Percentiles rank a stretch among this genome's conserved stretches.
Evolutionary conservation across 2,888 invertebrate genomes (phyloP).

Genomic region (Tipula confusa): DNA sequence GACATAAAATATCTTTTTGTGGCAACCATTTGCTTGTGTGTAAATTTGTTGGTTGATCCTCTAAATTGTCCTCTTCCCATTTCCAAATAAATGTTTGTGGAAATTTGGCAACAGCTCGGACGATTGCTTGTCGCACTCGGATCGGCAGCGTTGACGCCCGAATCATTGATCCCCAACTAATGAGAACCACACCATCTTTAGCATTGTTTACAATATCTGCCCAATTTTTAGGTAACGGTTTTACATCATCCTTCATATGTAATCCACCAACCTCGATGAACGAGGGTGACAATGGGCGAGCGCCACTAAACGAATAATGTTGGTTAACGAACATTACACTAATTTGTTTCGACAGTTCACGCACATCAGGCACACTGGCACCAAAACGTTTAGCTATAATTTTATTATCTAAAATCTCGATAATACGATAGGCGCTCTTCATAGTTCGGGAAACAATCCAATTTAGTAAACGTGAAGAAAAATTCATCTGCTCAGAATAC

Average conservation of each 20-base stretch:
- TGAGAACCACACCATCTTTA: conserved; percentile 63
- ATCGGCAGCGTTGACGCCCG: conserved; percentile 60
- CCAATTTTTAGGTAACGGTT: conserved; percentile 32
- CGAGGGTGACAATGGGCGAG: conserved; percentile 55
- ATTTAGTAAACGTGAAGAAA: conserved; percentile 53
- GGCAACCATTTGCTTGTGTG: conserved; percentile 61
- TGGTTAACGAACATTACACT: conserved; percentile 60
- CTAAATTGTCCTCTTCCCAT: conserved; percentile 59
- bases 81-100: conserved; percentile 73
- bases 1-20: conserved; percentile 72
- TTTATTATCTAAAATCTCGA: conserved; percentile 38
- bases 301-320: conserved; percentile 58
- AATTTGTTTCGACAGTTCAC: conserved; percentile 53
- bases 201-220: conserved; percentile 43
- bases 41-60: conserved; percentile 54
- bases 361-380: conserved; percentile 51
- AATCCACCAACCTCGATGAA: conserved; percentile 62
- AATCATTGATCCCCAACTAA: conserved; percentile 73
- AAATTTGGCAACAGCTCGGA: conserved; percentile 58
- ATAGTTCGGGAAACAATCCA: conserved; percentile 37
- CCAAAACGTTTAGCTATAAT: conserved; percentile 46
- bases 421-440: not conserved
- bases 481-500: conserved; percentile 52
- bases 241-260: conserved; percentile 49
- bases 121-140: conserved; percentile 56